These are phyloP conservation scores for Pseudoatta argentina DNA, from an alignment of 1,140 invertebrate genomes.

Conservation along the genomic window DNA sequence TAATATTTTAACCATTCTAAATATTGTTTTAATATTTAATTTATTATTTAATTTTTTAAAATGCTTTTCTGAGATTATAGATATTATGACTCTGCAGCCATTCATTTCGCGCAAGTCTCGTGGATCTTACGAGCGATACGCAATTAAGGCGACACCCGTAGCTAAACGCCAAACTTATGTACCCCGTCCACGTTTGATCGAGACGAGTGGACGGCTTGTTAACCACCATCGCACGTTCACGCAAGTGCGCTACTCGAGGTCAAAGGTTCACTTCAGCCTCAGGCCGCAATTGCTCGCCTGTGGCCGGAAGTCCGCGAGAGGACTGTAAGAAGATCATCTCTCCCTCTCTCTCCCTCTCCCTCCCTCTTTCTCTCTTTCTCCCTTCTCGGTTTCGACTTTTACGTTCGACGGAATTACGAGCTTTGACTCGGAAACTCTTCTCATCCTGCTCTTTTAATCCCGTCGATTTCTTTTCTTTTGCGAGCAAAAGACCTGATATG, in stretches of 20 bases:
- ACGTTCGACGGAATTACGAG: slow-evolving; percentile 27
- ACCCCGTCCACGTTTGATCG: slow-evolving; percentile 32
- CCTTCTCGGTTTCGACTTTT: slow-evolving; percentile 20
- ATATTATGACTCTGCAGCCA: not conserved
- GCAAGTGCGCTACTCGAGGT: slow-evolving; percentile 27
- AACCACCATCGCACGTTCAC: slow-evolving; percentile 27
- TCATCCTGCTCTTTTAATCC: slow-evolving; percentile 20
- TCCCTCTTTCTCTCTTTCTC: not conserved
- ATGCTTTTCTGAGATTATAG: not conserved
- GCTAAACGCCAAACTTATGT: slow-evolving; percentile 6
- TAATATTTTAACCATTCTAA: not conserved
- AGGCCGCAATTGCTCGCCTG: slow-evolving; percentile 24
- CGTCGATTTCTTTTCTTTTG: not conserved
- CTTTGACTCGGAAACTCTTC: slow-evolving; percentile 18
- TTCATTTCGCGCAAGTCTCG: not conserved
- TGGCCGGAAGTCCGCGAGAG: slow-evolving; percentile 10
- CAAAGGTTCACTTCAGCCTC: slow-evolving; percentile 22
- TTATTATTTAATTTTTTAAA: not conserved
- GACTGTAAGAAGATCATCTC: slow-evolving; percentile 29
- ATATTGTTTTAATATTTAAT: not conserved
- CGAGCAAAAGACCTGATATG: slow-evolving; percentile 10
- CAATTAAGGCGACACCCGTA: slow-evolving; percentile 16
- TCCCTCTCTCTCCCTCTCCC: not conserved
- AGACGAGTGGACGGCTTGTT: slow-evolving; percentile 25
- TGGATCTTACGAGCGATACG: slow-evolving; percentile 2